Evolutionary conservation across 2,113 vertebrate genomes (phyloP).

Genomic region (Capreolus pygargus): DNA sequence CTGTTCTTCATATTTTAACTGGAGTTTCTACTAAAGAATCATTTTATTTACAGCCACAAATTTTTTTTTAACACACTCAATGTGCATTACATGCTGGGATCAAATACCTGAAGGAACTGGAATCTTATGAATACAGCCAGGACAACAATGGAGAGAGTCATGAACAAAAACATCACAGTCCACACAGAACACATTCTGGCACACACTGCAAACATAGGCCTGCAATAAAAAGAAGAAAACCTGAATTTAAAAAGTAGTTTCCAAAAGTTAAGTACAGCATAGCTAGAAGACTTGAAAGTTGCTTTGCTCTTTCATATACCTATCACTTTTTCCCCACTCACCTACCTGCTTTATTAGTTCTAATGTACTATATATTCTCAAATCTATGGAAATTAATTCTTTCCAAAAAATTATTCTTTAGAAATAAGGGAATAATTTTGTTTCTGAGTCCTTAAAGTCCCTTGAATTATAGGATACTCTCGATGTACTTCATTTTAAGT

Average conservation of each 20-base stretch:
- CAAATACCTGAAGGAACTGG: conserved; percentile 70
- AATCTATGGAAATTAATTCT: neutral
- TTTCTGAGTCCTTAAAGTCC: neutral
- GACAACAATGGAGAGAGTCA: conserved; percentile 95
- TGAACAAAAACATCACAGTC: conserved; percentile 97
- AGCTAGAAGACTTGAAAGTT: neutral
- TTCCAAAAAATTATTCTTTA: neutral
- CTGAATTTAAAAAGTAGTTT: neutral
- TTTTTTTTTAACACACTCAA: conserved; percentile 24
- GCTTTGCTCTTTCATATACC: neutral
- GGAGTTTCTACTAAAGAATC: conserved; percentile 18
- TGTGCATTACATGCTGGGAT: neutral
- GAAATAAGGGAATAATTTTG: neutral
- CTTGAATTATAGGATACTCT: neutral
- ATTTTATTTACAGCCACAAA: conserved; percentile 14
- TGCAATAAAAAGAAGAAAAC: conserved; percentile 71
- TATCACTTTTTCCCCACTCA: neutral
- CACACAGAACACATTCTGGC: conserved; percentile 89
- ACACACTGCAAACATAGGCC: conserved; percentile 89
- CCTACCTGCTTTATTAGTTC: neutral
- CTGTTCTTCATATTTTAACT: conserved; percentile 1
- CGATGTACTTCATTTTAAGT: neutral
- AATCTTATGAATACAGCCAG: conserved; percentile 89
- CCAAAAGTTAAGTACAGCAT: neutral
- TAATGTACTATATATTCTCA: neutral